A percentile compares a stretch with the other conserved stretches of the same genome.
Evolutionary conservation across 2,888 invertebrate species (phyloP).

Genomic region (Geotrupes spiniger): DNA sequence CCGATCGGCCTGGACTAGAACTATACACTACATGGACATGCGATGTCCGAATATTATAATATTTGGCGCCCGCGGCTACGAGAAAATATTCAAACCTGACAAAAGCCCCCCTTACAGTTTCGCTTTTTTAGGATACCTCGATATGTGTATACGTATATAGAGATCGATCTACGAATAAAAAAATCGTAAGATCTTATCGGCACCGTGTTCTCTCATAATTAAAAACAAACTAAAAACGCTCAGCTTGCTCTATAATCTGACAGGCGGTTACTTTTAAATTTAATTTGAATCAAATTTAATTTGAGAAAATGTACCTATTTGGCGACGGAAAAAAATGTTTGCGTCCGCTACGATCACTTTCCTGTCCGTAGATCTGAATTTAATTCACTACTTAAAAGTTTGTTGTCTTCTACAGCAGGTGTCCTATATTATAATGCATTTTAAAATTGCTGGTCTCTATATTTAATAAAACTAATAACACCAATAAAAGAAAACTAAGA

Average conservation of each 20-base stretch:
- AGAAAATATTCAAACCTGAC: slow-evolving; percentile 22
- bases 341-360: too few species aligned
- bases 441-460: too few species aligned
- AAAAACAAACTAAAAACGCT: slow-evolving; percentile 1
- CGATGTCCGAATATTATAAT: slow-evolving; percentile 29
- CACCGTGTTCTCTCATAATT: not conserved
- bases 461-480: too few species aligned
- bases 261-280: not conserved
- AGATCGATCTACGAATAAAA: slow-evolving; percentile 1
- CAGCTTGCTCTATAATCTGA: not conserved
- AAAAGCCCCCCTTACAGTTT: slow-evolving; percentile 6
- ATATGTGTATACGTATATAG: not conserved
- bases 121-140: slow-evolving; percentile 4
- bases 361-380: too few species aligned
- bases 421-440: too few species aligned
- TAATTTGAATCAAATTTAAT: too few species aligned
- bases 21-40: slow-evolving; percentile 19
- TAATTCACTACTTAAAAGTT: too few species aligned
- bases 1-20: not conserved
- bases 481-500: too few species aligned
- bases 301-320: too few species aligned
- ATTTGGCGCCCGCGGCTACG: slow-evolving; percentile 19
- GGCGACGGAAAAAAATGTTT: too few species aligned
- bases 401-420: too few species aligned
- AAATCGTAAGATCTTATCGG: slow-evolving; percentile 3